phyloP scores from a whole-genome alignment of 2,113 vertebrate genomes.

The Bos indicus region DNA sequence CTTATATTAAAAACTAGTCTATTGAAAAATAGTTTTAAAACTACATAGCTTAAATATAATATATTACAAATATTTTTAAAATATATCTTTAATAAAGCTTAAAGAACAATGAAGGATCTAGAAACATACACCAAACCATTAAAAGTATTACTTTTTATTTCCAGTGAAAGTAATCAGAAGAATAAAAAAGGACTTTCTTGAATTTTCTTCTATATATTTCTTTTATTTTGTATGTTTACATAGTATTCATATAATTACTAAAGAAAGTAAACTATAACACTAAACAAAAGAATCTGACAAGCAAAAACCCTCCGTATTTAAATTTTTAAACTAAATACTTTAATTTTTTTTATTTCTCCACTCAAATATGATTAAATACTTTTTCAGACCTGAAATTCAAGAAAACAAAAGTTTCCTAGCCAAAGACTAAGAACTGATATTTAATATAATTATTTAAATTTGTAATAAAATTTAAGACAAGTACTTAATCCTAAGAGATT shows the following conservation, averaged over 20 bases:
- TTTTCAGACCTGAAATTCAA: conserved; percentile 6
- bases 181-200: neutral
- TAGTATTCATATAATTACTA: neutral
- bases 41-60: neutral
- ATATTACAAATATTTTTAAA: neutral
- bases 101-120: neutral
- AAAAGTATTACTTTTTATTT: neutral
- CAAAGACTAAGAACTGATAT: neutral
- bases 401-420: neutral
- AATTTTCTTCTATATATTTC: neutral
- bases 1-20: neutral
- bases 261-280: neutral
- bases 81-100: neutral
- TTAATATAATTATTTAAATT: neutral
- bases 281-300: neutral
- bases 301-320: neutral
- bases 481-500: neutral
- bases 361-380: neutral
- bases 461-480: conserved; percentile 5
- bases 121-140: neutral
- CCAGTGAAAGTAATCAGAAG: neutral
- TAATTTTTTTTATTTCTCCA: neutral
- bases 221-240: neutral
- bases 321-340: neutral
- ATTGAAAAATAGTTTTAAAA: neutral